These are phyloP conservation scores for Junonia oenone DNA, from an alignment of 2,888 invertebrate genomes.

Conservation along the genomic window DNA sequence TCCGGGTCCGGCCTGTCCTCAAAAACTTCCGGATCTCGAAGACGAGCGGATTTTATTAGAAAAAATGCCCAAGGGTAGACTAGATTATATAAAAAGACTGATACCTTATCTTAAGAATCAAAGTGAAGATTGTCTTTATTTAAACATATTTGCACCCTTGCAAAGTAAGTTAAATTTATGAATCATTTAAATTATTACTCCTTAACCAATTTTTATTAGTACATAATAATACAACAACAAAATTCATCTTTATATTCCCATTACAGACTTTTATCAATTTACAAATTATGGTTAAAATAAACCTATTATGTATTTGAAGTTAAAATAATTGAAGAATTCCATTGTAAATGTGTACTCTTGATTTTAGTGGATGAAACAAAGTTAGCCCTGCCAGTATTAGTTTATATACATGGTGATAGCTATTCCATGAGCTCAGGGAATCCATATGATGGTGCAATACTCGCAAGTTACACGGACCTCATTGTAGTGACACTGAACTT, in stretches of 20 bases:
- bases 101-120: slow-evolving; percentile 94
- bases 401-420: slow-evolving; percentile 92
- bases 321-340: no score
- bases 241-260: no score
- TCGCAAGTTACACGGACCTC: slow-evolving; percentile 93
- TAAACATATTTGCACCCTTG: slow-evolving; percentile 97
- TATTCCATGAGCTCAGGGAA: slow-evolving; percentile 97
- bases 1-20: slow-evolving; percentile 94
- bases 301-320: no score
- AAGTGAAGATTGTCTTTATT: slow-evolving; percentile 98
- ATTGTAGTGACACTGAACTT: slow-evolving; percentile 98
- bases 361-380: slow-evolving; percentile 77
- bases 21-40: slow-evolving; percentile 89
- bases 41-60: slow-evolving; percentile 90
- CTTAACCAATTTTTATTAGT: no score
- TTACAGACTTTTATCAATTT: not conserved
- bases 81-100: slow-evolving; percentile 93
- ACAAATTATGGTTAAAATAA: no score
- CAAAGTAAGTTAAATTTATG: no score
- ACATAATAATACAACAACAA: no score
- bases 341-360: not conserved
- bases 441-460: slow-evolving; percentile 96
- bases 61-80: slow-evolving; percentile 93
- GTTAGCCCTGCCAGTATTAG: slow-evolving; percentile 84
- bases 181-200: no score